A percentile compares a stretch with the other conserved stretches of the same genome.
These are phyloP conservation scores for Cephus cinctus DNA, from an alignment of 1,140 invertebrate genomes.

Conservation along the genomic window DNA sequence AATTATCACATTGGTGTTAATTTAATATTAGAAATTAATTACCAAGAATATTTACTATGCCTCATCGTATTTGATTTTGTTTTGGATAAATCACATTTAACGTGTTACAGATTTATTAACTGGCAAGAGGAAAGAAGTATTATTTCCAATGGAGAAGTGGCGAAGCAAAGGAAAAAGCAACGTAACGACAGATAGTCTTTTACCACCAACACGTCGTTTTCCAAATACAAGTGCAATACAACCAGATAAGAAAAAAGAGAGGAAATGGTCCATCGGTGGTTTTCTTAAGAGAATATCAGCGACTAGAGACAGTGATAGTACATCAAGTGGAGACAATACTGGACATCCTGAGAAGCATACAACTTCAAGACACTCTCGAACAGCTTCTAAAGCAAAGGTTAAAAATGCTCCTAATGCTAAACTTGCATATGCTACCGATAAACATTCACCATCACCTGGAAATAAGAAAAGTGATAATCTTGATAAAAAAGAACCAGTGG, in stretches of 20 bases:
- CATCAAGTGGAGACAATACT: slow-evolving; percentile 62
- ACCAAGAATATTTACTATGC: no score
- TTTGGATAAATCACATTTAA: no score
- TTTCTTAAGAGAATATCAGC: slow-evolving; percentile 68
- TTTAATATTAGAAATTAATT: no score
- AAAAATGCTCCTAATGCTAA: slow-evolving; percentile 52
- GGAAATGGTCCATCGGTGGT: slow-evolving; percentile 74
- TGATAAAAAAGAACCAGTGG: slow-evolving; percentile 25
- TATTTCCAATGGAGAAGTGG: slow-evolving; percentile 39
- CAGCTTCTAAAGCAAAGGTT: slow-evolving; percentile 49
- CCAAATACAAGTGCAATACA: background rate
- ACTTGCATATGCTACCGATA: slow-evolving; percentile 46
- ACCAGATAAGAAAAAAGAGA: slow-evolving; percentile 51
- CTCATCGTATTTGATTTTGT: no score
- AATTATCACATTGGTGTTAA: no score
- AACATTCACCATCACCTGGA: slow-evolving; percentile 21
- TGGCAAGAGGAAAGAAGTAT: no score
- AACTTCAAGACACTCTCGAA: no score
- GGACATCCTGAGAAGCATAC: slow-evolving; percentile 52
- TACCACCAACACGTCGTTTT: slow-evolving; percentile 16
- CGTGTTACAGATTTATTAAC: no score
- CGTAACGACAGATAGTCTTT: slow-evolving; percentile 15
- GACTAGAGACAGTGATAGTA: slow-evolving; percentile 59
- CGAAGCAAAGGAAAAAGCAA: slow-evolving; percentile 16
- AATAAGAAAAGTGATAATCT: slow-evolving; percentile 37